Base-by-base conservation (phyloP, 2,888 invertebrate species). In the Cataglyphis albicans region DNA sequence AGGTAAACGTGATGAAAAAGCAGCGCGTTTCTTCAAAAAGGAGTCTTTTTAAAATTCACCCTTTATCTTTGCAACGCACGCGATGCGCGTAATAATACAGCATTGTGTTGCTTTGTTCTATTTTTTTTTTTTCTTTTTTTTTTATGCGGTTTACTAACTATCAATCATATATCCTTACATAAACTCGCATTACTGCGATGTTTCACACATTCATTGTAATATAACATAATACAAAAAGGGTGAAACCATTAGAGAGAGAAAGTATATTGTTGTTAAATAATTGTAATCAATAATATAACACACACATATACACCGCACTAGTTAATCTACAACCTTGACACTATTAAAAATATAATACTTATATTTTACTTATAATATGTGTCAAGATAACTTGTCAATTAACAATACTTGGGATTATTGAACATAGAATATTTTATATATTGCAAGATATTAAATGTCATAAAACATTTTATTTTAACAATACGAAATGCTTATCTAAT, bases 41-140 rank as follows among this genome's bases (percentile, higher is more conserved):
- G 63, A 35, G 72, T 25, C 67, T 55, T 70, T 84, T 84, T 84
- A 84, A 84, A 84, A 84, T 84, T 81, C 84, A 84, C 81, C 84
- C 84, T 73, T 61, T 81, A 75, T 41, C 63, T 75, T 63, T 52
- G 44, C 67, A 61, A 74, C 44, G 35, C 84, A 84, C 84, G 84
- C 84, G 81, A 84, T 84, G 63, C 75, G 81, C 72, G 68, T 84
- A 81, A 74, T 84, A 74, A 84, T 84, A 76, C 67, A 81, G 63
- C 68, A 61, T 74, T 61, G 55, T 73, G 55, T 73, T 72, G 72
- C 67, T 59, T 59, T 21, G 59, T 59, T 78, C 72, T 72, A 35
- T 78, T 72, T 78, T 57, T 76, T 63, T 63, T 21, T 64, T 9
- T 72, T 78, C 35, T 59, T 25, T 25, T 25, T 25, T 25, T 25